Evolutionary conservation across 2,888 invertebrate species (phyloP).

Genomic region (Agonopterix alstromeriana): DNA sequence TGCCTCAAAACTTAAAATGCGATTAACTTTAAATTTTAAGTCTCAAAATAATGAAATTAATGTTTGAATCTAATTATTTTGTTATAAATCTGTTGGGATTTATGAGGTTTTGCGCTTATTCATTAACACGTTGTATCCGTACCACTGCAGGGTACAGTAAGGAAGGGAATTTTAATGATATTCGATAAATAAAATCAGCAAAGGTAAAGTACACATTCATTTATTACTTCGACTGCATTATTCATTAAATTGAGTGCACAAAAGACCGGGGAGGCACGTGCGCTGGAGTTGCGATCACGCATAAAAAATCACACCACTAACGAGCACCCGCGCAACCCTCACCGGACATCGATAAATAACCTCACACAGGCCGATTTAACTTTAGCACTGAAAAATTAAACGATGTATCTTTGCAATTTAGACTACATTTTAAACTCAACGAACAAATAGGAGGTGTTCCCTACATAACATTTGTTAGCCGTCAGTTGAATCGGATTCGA

Average conservation of each 20-base stretch:
- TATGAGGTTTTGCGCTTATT: no score
- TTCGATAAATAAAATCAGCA: no score
- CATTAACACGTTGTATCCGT: no score
- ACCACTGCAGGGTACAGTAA: no score
- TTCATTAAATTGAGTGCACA: neutral
- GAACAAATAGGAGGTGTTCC: slow-evolving; percentile 23
- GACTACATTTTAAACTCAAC: slow-evolving; percentile 28
- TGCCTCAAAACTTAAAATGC: no score
- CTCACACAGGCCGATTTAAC: slow-evolving; percentile 42
- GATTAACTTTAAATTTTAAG: no score
- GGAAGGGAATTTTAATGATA: no score
- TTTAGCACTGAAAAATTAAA: slow-evolving; percentile 53
- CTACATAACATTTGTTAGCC: slow-evolving; percentile 23
- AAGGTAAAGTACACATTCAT: no score
- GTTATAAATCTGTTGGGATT: no score
- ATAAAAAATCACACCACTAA: slow-evolving; percentile 37
- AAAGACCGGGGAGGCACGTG: slow-evolving; percentile 28
- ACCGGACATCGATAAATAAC: slow-evolving; percentile 43
- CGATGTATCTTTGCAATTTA: slow-evolving; percentile 41
- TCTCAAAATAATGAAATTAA: no score
- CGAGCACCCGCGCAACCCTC: slow-evolving; percentile 36
- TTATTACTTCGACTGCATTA: no score
- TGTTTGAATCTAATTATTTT: no score
- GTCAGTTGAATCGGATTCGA: slow-evolving; percentile 14
- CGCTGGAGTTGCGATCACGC: slow-evolving; percentile 15